A percentile compares a stretch with the other conserved stretches of the same genome.
These are phyloP conservation scores for Barypeithes pellucidus DNA, from an alignment of 2,888 invertebrate genomes.

Conservation along the genomic window DNA sequence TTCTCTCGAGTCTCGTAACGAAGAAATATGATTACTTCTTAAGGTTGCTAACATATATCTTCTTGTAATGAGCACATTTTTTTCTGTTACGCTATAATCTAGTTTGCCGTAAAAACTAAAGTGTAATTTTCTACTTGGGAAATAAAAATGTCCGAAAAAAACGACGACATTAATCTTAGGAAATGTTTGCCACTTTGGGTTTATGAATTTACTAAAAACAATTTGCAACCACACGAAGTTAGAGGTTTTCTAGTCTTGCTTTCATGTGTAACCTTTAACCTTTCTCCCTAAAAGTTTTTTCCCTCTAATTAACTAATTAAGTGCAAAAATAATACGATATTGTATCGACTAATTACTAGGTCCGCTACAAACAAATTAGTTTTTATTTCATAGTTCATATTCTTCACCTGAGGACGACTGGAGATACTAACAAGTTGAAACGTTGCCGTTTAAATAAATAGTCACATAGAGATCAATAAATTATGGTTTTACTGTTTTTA, in stretches of 20 bases:
- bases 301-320: too few species aligned
- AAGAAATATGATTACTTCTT: neutral
- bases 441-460: too few species aligned
- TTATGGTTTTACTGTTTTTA: too few species aligned
- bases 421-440: too few species aligned
- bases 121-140: conserved; percentile 11
- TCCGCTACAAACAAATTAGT: too few species aligned
- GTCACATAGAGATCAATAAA: too few species aligned
- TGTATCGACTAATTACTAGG: too few species aligned
- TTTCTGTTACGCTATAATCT: conserved; percentile 5
- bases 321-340: too few species aligned
- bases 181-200: conserved; percentile 13
- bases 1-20: neutral
- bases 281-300: too few species aligned
- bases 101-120: conserved; percentile 5
- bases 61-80: conserved; percentile 8
- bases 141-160: conserved; percentile 19
- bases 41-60: conserved; percentile 1
- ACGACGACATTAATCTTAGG: conserved; percentile 6
- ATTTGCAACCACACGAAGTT: neutral
- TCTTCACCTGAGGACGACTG: too few species aligned
- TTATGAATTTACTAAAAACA: conserved; percentile 27
- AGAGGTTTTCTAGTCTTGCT: neutral
- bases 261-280: neutral
- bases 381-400: too few species aligned